Percentiles rank a stretch among this genome's conserved stretches.
Conservation (phyloP, 2,113 vertebrate species). For the Mastomys natalensis region DNA sequence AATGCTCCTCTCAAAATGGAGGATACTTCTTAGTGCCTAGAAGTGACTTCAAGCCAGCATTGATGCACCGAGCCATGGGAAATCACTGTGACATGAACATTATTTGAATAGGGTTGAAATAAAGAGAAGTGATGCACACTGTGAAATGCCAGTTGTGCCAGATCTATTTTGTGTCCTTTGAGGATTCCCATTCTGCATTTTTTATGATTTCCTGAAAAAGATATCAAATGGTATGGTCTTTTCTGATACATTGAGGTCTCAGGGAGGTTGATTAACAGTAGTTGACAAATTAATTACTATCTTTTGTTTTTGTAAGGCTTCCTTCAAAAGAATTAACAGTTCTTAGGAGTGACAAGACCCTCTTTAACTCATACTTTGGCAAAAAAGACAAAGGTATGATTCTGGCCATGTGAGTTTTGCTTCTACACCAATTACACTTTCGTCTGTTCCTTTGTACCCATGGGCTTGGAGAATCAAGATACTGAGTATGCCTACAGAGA, state of each 20-base stretch:
- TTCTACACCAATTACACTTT: background rate
- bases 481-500: no score
- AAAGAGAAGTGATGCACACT: background rate
- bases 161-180: background rate
- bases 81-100: background rate
- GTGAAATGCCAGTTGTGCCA: background rate
- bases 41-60: background rate
- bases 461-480: background rate
- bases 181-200: background rate
- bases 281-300: background rate
- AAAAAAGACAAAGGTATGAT: conserved; percentile 41
- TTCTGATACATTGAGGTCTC: background rate
- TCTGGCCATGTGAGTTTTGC: conserved; percentile 58
- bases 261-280: background rate
- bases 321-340: background rate
- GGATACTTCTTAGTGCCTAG: background rate
- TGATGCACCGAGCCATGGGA: fast-evolving
- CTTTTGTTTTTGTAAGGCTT: background rate
- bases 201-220: background rate
- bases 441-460: background rate
- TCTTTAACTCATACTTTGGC: conserved; percentile 31
- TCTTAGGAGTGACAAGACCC: conserved; percentile 52
- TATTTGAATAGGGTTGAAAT: background rate
- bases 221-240: background rate
- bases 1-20: background rate